Evolutionary conservation across 2,113 vertebrate species (phyloP).

Genomic region (Alosa alosa): DNA sequence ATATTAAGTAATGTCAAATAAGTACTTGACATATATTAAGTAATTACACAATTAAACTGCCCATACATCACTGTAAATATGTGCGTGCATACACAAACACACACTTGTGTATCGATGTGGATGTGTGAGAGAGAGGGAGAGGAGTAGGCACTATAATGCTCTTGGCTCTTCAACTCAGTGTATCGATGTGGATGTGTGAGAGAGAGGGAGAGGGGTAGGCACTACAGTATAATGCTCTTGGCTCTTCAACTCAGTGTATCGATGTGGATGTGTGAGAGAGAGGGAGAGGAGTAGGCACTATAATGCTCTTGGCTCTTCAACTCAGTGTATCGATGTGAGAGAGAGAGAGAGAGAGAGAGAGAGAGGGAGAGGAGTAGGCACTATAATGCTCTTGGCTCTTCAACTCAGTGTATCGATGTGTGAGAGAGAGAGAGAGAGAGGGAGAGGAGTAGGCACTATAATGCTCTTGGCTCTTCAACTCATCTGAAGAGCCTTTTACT

Average conservation of each 20-base stretch:
- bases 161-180: conserved; percentile 69
- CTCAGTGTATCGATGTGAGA: conserved; percentile 1
- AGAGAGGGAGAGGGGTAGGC: conserved; percentile 52
- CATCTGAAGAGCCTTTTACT: conserved; percentile 83
- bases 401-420: conserved; percentile 51
- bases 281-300: conserved; percentile 50
- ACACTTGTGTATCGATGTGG: neutral
- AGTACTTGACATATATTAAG: neutral
- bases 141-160: conserved; percentile 61
- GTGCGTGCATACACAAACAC: neutral
- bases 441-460: conserved; percentile 53
- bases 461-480: conserved; percentile 73
- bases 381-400: conserved; percentile 71
- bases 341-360: conserved; percentile 19
- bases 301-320: conserved; percentile 74
- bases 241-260: conserved; percentile 71
- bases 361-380: conserved; percentile 47
- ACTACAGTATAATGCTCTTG: conserved; percentile 56
- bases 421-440: conserved; percentile 18
- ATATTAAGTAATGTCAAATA: neutral
- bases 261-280: conserved; percentile 51
- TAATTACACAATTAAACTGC: neutral
- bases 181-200: conserved; percentile 18
- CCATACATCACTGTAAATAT: neutral
- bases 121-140: conserved; percentile 37